phyloP scores from a whole-genome alignment of 2,888 invertebrate species.

The Ptychoptera albimana region DNA sequence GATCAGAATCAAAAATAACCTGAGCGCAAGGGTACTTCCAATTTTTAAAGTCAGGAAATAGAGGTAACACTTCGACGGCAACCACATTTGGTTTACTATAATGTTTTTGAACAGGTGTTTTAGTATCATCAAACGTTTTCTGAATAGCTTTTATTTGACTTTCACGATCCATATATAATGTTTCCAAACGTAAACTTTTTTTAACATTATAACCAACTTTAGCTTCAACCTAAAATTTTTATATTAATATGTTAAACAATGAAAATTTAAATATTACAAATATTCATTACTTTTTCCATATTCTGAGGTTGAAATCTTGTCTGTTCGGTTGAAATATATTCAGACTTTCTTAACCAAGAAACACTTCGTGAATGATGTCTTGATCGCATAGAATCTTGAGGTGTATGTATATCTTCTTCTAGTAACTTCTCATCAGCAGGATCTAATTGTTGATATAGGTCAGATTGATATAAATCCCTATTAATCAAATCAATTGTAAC shows the following conservation, averaged over 20 bases:
- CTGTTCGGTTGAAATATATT: conserved; percentile 98
- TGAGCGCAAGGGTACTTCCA: conserved; percentile 98
- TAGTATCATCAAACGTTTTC: conserved; percentile 88
- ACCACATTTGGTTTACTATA: conserved; percentile 92
- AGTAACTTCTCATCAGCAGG: conserved; percentile 88
- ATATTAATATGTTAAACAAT: too few relatives aligned
- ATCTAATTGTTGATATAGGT: conserved; percentile 60
- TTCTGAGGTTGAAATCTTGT: conserved; percentile 93
- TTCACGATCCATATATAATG: conserved; percentile 89
- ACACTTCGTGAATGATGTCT: conserved; percentile 92
- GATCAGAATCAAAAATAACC: conserved; percentile 97
- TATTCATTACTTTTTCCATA: conserved; percentile 61
- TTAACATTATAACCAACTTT: conserved; percentile 98
- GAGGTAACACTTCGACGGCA: conserved; percentile 72
- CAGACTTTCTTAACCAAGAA: conserved; percentile 95
- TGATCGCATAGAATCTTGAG: conserved; percentile 77
- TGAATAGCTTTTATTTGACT: conserved; percentile 96
- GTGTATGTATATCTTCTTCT: conserved; percentile 86
- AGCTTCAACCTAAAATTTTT: conserved; percentile 62
- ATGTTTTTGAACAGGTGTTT: conserved; percentile 71
- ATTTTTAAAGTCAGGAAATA: conserved; percentile 91
- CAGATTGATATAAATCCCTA: conserved; percentile 79
- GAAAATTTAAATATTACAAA: too few relatives aligned
- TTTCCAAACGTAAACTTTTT: conserved; percentile 81
- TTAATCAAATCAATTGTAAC: conserved; percentile 95